Evolutionary conservation across 1,140 invertebrate genomes (phyloP).

Genomic region (Bombus superbus): DNA sequence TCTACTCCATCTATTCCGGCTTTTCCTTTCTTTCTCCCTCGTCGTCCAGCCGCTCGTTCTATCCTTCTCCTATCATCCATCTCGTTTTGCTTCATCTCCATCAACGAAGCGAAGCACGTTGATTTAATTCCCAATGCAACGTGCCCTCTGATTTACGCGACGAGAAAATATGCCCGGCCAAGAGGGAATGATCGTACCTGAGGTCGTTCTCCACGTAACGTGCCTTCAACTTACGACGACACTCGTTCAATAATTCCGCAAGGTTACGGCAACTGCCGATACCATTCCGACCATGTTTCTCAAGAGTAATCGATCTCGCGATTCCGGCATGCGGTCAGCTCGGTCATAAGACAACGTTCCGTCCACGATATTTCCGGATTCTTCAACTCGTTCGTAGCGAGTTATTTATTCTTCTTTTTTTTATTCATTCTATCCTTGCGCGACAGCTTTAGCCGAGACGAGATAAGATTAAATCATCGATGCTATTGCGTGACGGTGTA

Average conservation of each 20-base stretch:
- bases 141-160: constrained; percentile 35
- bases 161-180: constrained; percentile 39
- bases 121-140: constrained; percentile 48
- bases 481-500: constrained; percentile 7
- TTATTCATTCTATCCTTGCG: background rate
- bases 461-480: constrained; percentile 39
- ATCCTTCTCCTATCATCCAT: background rate
- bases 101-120: constrained; percentile 42
- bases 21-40: background rate
- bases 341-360: constrained; percentile 13
- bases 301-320: constrained; percentile 57
- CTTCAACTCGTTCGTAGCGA: background rate
- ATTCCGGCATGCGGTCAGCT: constrained; percentile 10
- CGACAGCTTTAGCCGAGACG: background rate
- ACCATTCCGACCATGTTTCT: constrained; percentile 18
- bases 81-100: constrained; percentile 37
- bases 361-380: background rate
- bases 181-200: constrained; percentile 30
- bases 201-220: constrained; percentile 28
- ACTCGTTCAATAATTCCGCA: constrained; percentile 65
- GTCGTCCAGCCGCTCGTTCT: background rate
- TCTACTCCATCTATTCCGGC: constrained; percentile 20
- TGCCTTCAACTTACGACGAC: background rate
- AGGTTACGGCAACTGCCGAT: constrained; percentile 57
- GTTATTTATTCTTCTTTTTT: background rate